A percentile compares a stretch with the other conserved stretches of the same genome.
These are phyloP conservation scores for Aphaenogaster rudis DNA, from an alignment of 1,140 invertebrate genomes.

Conservation along the genomic window DNA sequence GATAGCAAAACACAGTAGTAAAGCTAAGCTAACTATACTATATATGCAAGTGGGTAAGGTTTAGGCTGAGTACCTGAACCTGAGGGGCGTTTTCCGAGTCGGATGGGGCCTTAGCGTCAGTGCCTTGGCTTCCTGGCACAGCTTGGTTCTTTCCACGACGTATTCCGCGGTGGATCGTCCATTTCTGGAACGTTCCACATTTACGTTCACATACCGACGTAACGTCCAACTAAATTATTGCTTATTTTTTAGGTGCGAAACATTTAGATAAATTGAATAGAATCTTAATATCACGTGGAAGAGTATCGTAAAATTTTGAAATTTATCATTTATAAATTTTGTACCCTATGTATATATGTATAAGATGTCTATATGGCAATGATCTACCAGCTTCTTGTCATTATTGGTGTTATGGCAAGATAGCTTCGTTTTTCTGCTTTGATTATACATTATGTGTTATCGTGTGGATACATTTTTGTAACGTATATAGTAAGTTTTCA, in stretches of 20 bases:
- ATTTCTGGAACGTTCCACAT: conserved; percentile 90
- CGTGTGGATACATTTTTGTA: conserved; percentile 77
- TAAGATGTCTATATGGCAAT: neutral
- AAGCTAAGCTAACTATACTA: conserved; percentile 74
- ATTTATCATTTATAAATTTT: neutral
- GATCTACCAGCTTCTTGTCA: conserved; percentile 14
- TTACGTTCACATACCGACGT: conserved; percentile 80
- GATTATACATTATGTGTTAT: conserved; percentile 65
- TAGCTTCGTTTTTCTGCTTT: conserved; percentile 9
- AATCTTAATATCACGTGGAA: conserved; percentile 1
- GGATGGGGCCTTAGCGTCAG: conserved; percentile 85
- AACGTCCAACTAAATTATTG: conserved; percentile 62
- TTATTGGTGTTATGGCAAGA: neutral
- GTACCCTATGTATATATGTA: conserved; percentile 11
- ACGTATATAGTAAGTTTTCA: conserved; percentile 51
- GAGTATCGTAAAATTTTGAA: neutral
- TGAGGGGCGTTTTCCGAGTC: conserved; percentile 86
- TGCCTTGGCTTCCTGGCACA: conserved; percentile 86
- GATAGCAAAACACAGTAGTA: conserved; percentile 74
- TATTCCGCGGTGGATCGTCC: conserved; percentile 92
- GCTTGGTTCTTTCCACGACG: conserved; percentile 91
- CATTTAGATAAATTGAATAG: conserved; percentile 29
- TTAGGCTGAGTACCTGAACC: conserved; percentile 86
- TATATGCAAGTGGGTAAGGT: conserved; percentile 81
- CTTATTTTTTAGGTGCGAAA: conserved; percentile 46